Evolutionary conservation across 1,140 invertebrate genomes (phyloP).

Genomic region (Saccostrea cuccullata): DNA sequence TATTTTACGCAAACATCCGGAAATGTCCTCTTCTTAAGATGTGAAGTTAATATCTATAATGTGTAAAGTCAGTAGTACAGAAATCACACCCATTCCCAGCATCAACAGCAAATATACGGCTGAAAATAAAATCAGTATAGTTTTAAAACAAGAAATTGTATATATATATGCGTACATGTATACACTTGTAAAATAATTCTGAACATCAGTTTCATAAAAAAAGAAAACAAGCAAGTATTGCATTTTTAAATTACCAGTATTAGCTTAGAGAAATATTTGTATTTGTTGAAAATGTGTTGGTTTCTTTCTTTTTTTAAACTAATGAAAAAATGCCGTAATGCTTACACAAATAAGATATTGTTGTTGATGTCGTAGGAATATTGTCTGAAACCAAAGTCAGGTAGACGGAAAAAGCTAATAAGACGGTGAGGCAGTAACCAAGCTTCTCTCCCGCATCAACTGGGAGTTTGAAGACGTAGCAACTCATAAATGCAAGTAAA

Average conservation of each 20-base stretch:
- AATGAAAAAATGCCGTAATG: not conserved
- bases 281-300: too few relatives aligned
- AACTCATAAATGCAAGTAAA: slow-evolving; percentile 40
- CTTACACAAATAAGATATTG: slow-evolving; percentile 44
- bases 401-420: slow-evolving; percentile 55
- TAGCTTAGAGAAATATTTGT: too few relatives aligned
- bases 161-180: too few relatives aligned
- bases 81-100: slow-evolving; percentile 43
- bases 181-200: too few relatives aligned
- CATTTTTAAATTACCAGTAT: too few relatives aligned
- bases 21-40: not conserved
- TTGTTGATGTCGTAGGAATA: slow-evolving; percentile 51
- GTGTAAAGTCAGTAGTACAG: slow-evolving; percentile 36
- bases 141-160: too few relatives aligned
- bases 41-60: slow-evolving; percentile 7
- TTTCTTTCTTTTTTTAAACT: too few relatives aligned
- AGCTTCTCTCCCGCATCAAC: slow-evolving; percentile 55
- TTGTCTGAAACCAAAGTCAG: slow-evolving; percentile 46
- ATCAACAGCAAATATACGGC: slow-evolving; percentile 44
- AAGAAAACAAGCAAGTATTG: too few relatives aligned
- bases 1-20: not conserved
- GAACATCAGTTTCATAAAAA: too few relatives aligned
- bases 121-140: slow-evolving; percentile 13
- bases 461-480: slow-evolving; percentile 48
- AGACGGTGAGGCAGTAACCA: slow-evolving; percentile 47